Evolutionary conservation across 2,888 invertebrate genomes (phyloP).

Genomic region (Lycaena phlaeas): DNA sequence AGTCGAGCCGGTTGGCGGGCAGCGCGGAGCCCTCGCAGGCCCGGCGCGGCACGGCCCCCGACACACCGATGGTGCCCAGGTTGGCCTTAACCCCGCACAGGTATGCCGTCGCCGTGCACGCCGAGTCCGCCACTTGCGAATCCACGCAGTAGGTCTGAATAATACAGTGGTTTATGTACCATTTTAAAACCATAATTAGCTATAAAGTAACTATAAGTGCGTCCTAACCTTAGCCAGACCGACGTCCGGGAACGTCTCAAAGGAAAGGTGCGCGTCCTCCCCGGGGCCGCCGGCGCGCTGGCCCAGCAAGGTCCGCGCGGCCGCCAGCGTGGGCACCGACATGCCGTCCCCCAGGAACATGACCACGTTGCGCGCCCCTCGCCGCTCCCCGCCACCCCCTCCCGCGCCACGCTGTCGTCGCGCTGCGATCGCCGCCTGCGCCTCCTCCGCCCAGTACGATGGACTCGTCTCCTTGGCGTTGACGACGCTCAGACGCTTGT

Average conservation of each 20-base stretch:
- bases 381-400: conserved; percentile 15
- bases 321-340: conserved; percentile 79
- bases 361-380: conserved; percentile 69
- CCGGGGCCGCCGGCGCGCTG: conserved; percentile 69
- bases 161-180: neutral
- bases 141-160: conserved; percentile 72
- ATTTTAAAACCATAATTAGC: neutral
- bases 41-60: conserved; percentile 69
- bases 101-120: conserved; percentile 80
- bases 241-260: conserved; percentile 75
- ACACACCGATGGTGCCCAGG: conserved; percentile 77
- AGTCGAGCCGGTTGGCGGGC: conserved; percentile 69
- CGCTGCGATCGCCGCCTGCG: conserved; percentile 43
- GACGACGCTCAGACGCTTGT: neutral
- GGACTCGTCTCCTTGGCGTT: conserved; percentile 23
- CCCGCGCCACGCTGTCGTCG: conserved; percentile 40
- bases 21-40: conserved; percentile 73
- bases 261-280: conserved; percentile 73
- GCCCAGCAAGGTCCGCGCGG: conserved; percentile 76
- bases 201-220: neutral
- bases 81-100: conserved; percentile 79
- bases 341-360: conserved; percentile 85
- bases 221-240: conserved; percentile 75
- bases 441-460: conserved; percentile 60
- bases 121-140: conserved; percentile 80